Conservation (phyloP, 2,113 vertebrate genomes). For the Polypterus senegalus region DNA sequence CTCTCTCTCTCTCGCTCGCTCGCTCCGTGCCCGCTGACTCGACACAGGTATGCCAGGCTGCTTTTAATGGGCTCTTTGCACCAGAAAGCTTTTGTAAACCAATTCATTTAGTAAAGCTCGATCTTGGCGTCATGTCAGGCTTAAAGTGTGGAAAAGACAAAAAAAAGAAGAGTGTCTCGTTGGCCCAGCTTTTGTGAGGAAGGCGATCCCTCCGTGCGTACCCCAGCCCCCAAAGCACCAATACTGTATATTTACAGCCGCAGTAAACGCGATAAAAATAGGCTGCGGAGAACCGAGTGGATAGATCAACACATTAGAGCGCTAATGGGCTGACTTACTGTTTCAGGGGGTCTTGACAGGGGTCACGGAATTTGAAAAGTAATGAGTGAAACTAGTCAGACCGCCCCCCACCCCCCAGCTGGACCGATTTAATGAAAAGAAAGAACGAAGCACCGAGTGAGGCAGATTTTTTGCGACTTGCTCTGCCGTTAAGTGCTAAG, state of each 20-base stretch:
- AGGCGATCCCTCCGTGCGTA: background rate
- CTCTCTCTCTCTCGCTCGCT: too few species aligned
- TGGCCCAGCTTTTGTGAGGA: too few species aligned
- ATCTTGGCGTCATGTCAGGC: constrained; percentile 46
- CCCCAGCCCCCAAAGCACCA: constrained; percentile 1
- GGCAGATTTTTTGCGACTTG: too few species aligned
- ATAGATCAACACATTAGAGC: background rate
- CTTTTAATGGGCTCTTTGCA: constrained; percentile 68
- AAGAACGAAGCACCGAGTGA: too few species aligned
- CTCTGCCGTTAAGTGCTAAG: background rate
- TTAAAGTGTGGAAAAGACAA: constrained; percentile 36
- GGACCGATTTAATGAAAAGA: too few species aligned
- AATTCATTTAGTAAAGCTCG: constrained; percentile 48
- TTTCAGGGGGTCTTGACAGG: background rate
- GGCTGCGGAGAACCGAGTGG: background rate
- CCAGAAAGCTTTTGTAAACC: constrained; percentile 45
- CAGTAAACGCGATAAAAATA: background rate
- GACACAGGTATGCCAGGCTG: constrained; percentile 88
- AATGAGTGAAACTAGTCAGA: too few species aligned
- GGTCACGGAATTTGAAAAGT: too few species aligned
- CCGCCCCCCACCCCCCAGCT: too few species aligned
- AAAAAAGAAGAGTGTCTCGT: background rate
- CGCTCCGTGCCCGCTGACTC: constrained; percentile 68
- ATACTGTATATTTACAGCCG: constrained; percentile 15
- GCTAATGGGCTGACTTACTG: background rate